A percentile compares a stretch with the other conserved stretches of the same genome.
Evolutionary conservation across 2,113 vertebrate genomes (phyloP).

Genomic region (Gallinago paraguaiae): DNA sequence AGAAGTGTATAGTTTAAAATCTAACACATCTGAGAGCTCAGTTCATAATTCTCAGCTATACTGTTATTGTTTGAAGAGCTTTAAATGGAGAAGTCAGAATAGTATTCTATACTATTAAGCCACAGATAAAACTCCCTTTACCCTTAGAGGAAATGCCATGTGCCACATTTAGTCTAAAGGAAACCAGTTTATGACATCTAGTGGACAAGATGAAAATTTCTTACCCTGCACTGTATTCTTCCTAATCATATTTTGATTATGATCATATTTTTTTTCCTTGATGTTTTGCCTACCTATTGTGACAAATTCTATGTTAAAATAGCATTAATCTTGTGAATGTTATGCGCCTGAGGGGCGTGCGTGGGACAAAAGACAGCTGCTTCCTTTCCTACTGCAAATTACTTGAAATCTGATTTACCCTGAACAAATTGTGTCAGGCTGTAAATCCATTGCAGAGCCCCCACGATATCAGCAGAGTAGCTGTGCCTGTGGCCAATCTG

Average conservation of each 20-base stretch:
- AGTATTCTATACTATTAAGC: background rate
- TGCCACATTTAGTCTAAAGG: background rate
- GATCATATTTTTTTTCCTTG: background rate
- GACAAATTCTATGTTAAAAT: background rate
- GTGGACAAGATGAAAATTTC: conserved; percentile 13
- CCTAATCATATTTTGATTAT: background rate
- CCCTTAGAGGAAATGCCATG: background rate
- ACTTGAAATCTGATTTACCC: conserved; percentile 42
- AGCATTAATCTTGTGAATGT: background rate
- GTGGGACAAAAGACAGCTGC: background rate
- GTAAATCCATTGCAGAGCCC: background rate
- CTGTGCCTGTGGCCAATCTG: conserved; percentile 41
- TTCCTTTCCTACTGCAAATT: conserved; percentile 24
- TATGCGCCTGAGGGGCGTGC: background rate
- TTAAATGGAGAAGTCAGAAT: background rate
- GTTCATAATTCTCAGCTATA: background rate
- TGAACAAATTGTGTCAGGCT: conserved; percentile 25
- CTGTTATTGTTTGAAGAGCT: background rate
- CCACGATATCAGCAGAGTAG: background rate
- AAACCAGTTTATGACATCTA: conserved; percentile 38
- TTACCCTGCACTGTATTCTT: background rate
- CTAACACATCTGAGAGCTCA: background rate
- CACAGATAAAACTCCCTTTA: background rate
- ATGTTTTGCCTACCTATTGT: background rate
- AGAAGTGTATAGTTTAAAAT: background rate